Conservation (phyloP, 2,888 invertebrate genomes). For the Hetaerina titia region DNA sequence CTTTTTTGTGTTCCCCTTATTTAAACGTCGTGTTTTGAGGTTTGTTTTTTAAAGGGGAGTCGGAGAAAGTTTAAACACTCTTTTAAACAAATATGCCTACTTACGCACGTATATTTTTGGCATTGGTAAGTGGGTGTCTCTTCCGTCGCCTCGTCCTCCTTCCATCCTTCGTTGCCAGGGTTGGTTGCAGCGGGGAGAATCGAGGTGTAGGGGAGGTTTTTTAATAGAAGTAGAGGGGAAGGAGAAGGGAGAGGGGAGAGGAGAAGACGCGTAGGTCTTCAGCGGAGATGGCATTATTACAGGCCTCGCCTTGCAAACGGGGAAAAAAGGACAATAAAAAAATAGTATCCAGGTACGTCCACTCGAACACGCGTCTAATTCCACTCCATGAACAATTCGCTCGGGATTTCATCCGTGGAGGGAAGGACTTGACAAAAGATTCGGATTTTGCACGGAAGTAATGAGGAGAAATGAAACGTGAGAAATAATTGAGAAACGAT, state of each 20-base stretch:
- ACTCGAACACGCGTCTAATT: no score
- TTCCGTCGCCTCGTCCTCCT: conserved; percentile 2
- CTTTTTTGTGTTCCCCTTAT: neutral
- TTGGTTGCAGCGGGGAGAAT: neutral
- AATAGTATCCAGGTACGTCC: no score
- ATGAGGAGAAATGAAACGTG: no score
- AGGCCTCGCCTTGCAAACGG: neutral
- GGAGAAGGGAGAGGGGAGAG: neutral
- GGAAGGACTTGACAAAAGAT: no score
- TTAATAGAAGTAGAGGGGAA: neutral
- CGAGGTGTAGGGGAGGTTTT: neutral
- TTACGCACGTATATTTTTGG: neutral
- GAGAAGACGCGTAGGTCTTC: neutral
- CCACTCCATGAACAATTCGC: no score
- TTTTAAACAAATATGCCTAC: neutral
- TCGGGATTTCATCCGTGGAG: no score
- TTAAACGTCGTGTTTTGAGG: neutral
- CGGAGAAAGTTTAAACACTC: neutral
- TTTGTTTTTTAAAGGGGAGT: neutral
- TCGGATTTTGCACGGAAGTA: no score
- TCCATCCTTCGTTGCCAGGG: neutral
- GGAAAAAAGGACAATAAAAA: neutral
- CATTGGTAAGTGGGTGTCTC: neutral
- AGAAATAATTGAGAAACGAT: no score
- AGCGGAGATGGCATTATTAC: neutral